These are phyloP conservation scores for Barbus barbus DNA, from an alignment of 2,113 vertebrate species.

Conservation along the genomic window DNA sequence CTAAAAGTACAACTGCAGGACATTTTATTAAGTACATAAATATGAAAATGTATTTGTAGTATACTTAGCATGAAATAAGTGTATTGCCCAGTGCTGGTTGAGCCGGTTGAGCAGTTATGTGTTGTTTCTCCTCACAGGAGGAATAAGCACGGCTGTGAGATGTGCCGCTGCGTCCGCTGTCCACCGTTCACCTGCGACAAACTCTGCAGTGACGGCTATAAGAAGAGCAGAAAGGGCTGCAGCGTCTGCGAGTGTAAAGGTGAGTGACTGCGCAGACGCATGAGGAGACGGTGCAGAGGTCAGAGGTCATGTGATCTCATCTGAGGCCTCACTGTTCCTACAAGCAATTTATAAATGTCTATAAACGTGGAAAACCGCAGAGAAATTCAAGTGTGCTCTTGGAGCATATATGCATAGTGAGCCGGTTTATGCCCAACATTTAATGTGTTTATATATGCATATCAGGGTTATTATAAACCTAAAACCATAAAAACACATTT, in stretches of 20 bases:
- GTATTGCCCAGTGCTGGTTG: too few species aligned
- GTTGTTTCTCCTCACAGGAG: conserved; percentile 64
- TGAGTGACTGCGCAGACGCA: conserved; percentile 41
- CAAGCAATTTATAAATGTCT: background rate
- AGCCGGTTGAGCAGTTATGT: background rate
- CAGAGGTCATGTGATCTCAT: background rate
- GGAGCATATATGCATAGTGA: too few species aligned
- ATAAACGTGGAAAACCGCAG: background rate
- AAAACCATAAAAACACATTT: too few species aligned
- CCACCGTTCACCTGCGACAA: conserved; percentile 81
- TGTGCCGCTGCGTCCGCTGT: conserved; percentile 81
- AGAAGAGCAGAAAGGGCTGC: conserved; percentile 78
- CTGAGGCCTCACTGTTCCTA: background rate
- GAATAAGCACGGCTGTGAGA: conserved; percentile 82
- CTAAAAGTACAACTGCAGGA: too few species aligned
- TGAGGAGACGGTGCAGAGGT: background rate
- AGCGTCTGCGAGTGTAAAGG: conserved; percentile 80
- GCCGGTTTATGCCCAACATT: background rate
- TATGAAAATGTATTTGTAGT: too few species aligned
- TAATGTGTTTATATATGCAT: background rate
- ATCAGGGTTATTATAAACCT: background rate
- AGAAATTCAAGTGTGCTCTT: too few species aligned
- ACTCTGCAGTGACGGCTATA: conserved; percentile 74
- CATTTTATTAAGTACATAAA: too few species aligned
- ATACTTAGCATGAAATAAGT: too few species aligned